Base-by-base conservation (phyloP, 2,113 vertebrate species). In the Leucosticte australis region DNA sequence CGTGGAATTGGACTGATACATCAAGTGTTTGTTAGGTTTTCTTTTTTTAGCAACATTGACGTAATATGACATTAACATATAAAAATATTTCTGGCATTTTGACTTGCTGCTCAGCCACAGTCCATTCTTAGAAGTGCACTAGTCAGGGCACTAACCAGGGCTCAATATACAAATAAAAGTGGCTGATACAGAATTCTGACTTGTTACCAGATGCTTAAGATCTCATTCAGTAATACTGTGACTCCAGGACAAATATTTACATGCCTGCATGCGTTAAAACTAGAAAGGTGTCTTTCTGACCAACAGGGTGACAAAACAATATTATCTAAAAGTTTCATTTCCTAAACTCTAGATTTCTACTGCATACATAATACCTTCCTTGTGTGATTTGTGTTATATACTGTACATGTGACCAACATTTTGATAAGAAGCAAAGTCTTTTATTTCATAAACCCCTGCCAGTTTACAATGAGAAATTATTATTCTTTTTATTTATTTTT, bases 251-350 rank as follows among this genome's bases (percentile, higher is more conserved):
- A 99, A 99, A 99, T 99, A 99, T 99, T 99, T 99, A 99, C 99
- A 99, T 99, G 99, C 99, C 99, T 99, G 99, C 99, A 99, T 99
- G 99, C 99, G 98, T 99, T 99, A 98, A 99, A 99, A 99, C 99
- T 99, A 99, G 99, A 99, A 99, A 99, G 99, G 98, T 98, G 98
- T 98, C 98, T 98, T 99, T 98, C 98, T 98, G 98, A 99, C 99
- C 98, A 99, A 98, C 98, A 99, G 98, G 98, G 98, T 99, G 99
- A 99, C 99, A 99, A 98, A 99, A 98, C 99, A 98, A 94, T 99
- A 99, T 98, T 98, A 97, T 97, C 98, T 98, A 98, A 98, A 98
- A 98, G 97, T 97, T 97, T 98, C 96, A 97, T 98, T 97, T 98
- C 97, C 98, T 98, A 98, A 98, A 96, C 90, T 96, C 99, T 99